Evolutionary conservation across 2,113 vertebrate species (phyloP).

Genomic region (Jacana jacana): DNA sequence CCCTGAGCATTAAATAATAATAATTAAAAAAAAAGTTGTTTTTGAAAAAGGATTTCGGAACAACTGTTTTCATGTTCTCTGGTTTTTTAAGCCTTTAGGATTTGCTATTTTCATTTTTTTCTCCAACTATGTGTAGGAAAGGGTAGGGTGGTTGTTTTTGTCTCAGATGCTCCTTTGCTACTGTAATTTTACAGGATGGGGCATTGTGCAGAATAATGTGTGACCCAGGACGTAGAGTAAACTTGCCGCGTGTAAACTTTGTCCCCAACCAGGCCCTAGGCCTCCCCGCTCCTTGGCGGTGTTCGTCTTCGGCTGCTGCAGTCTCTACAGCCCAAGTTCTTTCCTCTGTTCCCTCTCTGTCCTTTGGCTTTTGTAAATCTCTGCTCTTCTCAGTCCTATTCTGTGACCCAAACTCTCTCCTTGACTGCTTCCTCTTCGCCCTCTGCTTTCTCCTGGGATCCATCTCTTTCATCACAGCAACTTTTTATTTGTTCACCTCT

Average conservation of each 20-base stretch:
- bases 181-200: not conserved
- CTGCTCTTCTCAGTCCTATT: not conserved
- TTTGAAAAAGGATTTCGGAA: not conserved
- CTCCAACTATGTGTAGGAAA: not conserved
- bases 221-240: not conserved
- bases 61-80: not conserved
- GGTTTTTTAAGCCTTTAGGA: not conserved
- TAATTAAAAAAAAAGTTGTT: no score
- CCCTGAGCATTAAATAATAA: no score
- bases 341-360: not conserved
- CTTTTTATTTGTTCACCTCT: not conserved
- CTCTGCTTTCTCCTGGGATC: not conserved
- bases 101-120: not conserved
- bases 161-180: not conserved
- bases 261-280: not conserved
- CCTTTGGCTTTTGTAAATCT: not conserved
- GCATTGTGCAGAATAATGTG: not conserved
- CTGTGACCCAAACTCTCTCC: not conserved
- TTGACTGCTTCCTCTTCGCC: not conserved
- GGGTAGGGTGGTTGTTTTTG: not conserved
- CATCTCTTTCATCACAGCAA: not conserved
- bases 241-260: not conserved
- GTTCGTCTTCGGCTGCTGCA: not conserved
- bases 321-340: not conserved
- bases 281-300: not conserved